phyloP scores from a whole-genome alignment of 2,797 vertebrate species.

The Fringilla coelebs region DNA sequence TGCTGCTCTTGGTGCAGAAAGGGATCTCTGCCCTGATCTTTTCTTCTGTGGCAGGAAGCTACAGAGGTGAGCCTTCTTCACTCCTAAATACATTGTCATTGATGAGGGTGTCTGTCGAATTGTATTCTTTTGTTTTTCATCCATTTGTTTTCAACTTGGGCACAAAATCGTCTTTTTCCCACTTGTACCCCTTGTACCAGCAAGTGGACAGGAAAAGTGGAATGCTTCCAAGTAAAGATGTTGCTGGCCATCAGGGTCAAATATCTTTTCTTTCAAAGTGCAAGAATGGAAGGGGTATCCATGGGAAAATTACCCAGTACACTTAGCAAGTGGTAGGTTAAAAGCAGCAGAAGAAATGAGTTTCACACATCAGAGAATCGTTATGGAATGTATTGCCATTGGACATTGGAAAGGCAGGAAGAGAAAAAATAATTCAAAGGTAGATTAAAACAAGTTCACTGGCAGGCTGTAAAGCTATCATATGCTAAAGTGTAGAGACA shows the following conservation, averaged over 20 bases:
- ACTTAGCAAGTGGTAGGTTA: background rate
- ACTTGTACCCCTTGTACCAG: background rate
- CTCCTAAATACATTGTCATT: background rate
- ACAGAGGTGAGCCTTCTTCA: background rate
- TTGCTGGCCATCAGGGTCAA: background rate
- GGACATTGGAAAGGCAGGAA: background rate
- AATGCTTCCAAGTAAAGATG: background rate
- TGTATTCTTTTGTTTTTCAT: background rate
- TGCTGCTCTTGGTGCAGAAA: background rate
- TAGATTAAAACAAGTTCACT: slow-evolving; percentile 7
- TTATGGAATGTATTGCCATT: background rate
- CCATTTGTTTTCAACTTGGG: background rate
- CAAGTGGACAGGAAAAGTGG: background rate
- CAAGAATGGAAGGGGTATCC: background rate
- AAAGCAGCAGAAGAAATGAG: background rate
- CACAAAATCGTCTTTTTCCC: background rate
- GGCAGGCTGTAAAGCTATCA: slow-evolving; percentile 1
- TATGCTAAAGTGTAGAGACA: background rate
- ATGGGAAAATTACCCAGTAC: background rate
- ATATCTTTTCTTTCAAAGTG: background rate
- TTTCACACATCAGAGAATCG: background rate
- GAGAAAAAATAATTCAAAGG: background rate
- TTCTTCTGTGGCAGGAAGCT: background rate
- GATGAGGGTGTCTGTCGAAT: background rate
- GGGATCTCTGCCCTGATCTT: background rate